Conservation (phyloP, 2,797 vertebrate genomes). For the Acipenser transmontanus region DNA sequence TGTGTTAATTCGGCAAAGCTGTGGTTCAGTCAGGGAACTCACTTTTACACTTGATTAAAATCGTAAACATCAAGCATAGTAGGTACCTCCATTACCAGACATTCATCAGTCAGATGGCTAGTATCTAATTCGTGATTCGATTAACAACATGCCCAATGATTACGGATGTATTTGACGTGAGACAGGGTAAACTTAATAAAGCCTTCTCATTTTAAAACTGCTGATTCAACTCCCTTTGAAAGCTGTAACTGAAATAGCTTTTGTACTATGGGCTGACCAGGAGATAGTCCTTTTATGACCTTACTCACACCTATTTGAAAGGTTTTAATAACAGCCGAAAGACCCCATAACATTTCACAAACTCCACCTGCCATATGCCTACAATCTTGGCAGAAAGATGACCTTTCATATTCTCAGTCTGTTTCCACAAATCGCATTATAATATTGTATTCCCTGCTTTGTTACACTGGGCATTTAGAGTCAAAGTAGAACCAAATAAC, state of each 20-base stretch:
- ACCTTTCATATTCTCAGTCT: background rate
- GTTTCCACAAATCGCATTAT: background rate
- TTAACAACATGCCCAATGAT: too few relatives aligned
- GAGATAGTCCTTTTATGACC: constrained; percentile 15
- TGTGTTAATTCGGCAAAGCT: too few relatives aligned
- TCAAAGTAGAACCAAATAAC: background rate
- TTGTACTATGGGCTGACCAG: constrained; percentile 2
- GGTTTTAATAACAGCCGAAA: constrained; percentile 23
- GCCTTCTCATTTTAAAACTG: background rate
- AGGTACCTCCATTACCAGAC: too few relatives aligned
- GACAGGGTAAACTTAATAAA: background rate
- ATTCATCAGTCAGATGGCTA: too few relatives aligned
- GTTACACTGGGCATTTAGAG: background rate
- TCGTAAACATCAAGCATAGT: too few relatives aligned
- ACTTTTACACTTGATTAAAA: too few relatives aligned
- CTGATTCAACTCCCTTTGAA: background rate
- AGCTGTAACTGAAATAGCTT: background rate
- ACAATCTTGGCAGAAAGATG: constrained; percentile 6
- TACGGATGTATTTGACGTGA: too few relatives aligned
- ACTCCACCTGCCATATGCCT: constrained; percentile 25
- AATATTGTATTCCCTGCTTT: constrained; percentile 1
- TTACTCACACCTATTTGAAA: constrained; percentile 17
- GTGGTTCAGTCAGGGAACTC: too few relatives aligned
- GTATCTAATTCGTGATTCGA: too few relatives aligned
- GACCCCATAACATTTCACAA: constrained; percentile 27